Evolutionary conservation across 1,140 invertebrate genomes (phyloP), one percentile per base, ranked within the genome.

Genomic region (Drosophila kohkoa): DNA sequence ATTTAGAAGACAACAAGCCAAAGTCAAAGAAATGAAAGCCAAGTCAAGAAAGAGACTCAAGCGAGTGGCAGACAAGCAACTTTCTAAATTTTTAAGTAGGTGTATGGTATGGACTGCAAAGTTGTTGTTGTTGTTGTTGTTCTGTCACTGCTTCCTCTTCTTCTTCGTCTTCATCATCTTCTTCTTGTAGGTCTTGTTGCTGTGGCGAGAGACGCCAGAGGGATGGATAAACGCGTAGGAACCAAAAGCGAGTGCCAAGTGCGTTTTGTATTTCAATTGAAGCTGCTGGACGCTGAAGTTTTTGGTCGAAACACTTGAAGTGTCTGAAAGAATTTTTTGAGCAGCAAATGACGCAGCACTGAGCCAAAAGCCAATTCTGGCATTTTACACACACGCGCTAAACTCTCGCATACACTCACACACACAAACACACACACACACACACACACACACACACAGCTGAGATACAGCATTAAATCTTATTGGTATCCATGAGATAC

Each of bases 71-170:
- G 76, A 65, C 75, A 79, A 72, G 65, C 87, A 91, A 91, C 87
- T 90, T 90, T 90, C 87, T 91, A 90, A 90, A 90, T 77, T 88
- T 86, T 75, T 88, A 91, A 91, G 87, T 91, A 90, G 87, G 87
- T 88, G 87, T 90, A 88, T 38, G 35, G 35, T 38, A 38, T 90
- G 67, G 77, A 73, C 72, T 83, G 83, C 80, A 77, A 82, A 64
- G 59, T 58, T 73, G 66, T 51, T 57, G 41, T n/a, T 49, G 38
- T 3, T 16, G 32, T 32, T 32, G 32, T 32, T 32, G 32, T 32
- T 32, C 20, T 32, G 32, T 25, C 20, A 25, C 20, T 25, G 32
- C 35, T 38, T 38, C 35, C 2, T 38, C 35, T 38, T 3, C 35
- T 38, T 38, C 35, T 38, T 38, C 30, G 30, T 7, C 35, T 38